Conservation (phyloP, 2,888 invertebrate genomes). For the Conistra vaccinii region DNA sequence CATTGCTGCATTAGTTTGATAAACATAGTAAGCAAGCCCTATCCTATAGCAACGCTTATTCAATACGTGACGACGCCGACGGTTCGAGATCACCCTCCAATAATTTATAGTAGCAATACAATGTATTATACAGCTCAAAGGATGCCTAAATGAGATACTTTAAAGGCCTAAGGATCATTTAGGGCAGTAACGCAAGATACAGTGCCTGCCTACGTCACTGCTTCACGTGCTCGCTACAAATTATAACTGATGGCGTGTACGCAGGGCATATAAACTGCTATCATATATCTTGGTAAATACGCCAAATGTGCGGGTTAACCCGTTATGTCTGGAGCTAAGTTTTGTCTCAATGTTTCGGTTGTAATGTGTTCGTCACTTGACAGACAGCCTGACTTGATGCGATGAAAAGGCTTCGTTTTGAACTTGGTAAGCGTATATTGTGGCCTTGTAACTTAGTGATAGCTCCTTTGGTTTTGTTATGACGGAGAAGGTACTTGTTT, state of each 20-base stretch:
- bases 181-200: slow-evolving; percentile 31
- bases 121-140: slow-evolving; percentile 36
- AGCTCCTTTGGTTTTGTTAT: slow-evolving; percentile 3
- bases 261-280: slow-evolving; percentile 43
- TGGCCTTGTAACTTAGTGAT: not conserved
- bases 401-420: slow-evolving; percentile 21
- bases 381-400: not conserved
- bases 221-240: slow-evolving; percentile 35
- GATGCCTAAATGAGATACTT: slow-evolving; percentile 44
- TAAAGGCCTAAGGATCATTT: slow-evolving; percentile 29
- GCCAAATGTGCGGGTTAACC: slow-evolving; percentile 31
- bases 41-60: not conserved
- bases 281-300: slow-evolving; percentile 52
- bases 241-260: slow-evolving; percentile 49
- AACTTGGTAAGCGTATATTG: slow-evolving; percentile 11
- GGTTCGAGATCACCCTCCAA: slow-evolving; percentile 2
- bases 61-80: slow-evolving; percentile 28
- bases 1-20: slow-evolving; percentile 1
- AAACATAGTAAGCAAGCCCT: not conserved
- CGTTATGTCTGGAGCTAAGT: slow-evolving; percentile 33
- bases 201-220: slow-evolving; percentile 17
- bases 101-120: slow-evolving; percentile 41
- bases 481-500: no score
- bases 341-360: slow-evolving; percentile 29
- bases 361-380: slow-evolving; percentile 9